Conservation (phyloP, 2,888 invertebrate species). For the Thera obeliscata region DNA sequence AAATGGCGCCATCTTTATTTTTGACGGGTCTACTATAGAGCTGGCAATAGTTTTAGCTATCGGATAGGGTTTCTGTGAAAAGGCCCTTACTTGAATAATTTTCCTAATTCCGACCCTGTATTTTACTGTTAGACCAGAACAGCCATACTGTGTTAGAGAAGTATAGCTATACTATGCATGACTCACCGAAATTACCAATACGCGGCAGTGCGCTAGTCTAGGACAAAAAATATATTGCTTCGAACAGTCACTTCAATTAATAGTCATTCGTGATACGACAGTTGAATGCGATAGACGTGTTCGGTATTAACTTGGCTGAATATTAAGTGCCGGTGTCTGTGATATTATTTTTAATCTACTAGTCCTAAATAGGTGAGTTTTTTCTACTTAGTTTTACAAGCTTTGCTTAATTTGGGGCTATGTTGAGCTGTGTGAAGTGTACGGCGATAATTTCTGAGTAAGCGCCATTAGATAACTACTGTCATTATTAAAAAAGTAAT, state of each 20-base stretch:
- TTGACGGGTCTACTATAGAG: no score
- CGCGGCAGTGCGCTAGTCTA: background rate
- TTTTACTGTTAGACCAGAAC: no score
- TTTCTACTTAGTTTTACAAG: background rate
- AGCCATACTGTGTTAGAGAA: background rate
- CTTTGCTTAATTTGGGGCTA: no score
- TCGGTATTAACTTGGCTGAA: background rate
- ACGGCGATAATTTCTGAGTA: no score
- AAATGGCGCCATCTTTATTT: no score
- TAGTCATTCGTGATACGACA: slow-evolving; percentile 10
- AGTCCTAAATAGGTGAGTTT: slow-evolving; percentile 24
- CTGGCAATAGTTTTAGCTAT: no score
- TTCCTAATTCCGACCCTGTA: no score
- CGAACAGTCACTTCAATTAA: background rate
- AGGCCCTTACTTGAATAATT: no score
- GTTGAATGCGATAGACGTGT: slow-evolving; percentile 14
- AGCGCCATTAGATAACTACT: no score
- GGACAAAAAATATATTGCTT: slow-evolving; percentile 7
- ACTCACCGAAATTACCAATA: slow-evolving; percentile 21
- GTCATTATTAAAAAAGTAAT: no score
- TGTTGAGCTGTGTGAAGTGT: no score
- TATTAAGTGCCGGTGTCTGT: slow-evolving; percentile 34
- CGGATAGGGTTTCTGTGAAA: no score
- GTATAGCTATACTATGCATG: slow-evolving; percentile 9
- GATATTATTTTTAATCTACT: slow-evolving; percentile 38